Evolutionary conservation across 64 coral and sea anemone species (phyloP).

Genomic region (Porites lutea): DNA sequence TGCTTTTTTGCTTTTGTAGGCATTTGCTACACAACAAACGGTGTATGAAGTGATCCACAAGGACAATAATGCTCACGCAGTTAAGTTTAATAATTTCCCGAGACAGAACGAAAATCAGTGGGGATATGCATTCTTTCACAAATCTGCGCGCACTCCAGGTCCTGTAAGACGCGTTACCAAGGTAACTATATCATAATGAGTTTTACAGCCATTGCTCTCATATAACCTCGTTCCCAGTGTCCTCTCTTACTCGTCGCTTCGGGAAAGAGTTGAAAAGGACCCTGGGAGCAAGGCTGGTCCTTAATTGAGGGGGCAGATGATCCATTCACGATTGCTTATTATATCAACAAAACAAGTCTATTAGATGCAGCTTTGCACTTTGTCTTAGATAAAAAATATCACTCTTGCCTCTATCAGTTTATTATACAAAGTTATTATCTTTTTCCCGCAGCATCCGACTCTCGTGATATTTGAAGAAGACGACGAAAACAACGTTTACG

Average conservation of each 20-base stretch:
- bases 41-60: slow-evolving; percentile 23
- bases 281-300: too few species aligned
- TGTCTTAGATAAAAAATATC: too few species aligned
- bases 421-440: background rate
- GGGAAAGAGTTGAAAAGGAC: too few species aligned
- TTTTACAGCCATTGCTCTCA: too few species aligned
- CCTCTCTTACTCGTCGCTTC: too few species aligned
- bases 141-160: background rate
- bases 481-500: slow-evolving; percentile 15
- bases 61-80: slow-evolving; percentile 33
- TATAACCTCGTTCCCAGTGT: too few species aligned
- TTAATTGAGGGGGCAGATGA: too few species aligned
- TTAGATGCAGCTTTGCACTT: too few species aligned
- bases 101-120: background rate
- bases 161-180: background rate
- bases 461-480: slow-evolving; percentile 38
- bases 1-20: background rate
- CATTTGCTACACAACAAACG: background rate
- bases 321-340: too few species aligned
- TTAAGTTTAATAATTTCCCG: background rate
- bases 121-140: slow-evolving; percentile 22
- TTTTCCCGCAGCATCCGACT: background rate
- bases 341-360: too few species aligned
- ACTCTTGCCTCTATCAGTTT: background rate
- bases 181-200: background rate